A percentile compares a stretch with the other conserved stretches of the same genome.
Evolutionary conservation across 1,140 invertebrate genomes (phyloP).

Genomic region (Whitmania pigra): DNA sequence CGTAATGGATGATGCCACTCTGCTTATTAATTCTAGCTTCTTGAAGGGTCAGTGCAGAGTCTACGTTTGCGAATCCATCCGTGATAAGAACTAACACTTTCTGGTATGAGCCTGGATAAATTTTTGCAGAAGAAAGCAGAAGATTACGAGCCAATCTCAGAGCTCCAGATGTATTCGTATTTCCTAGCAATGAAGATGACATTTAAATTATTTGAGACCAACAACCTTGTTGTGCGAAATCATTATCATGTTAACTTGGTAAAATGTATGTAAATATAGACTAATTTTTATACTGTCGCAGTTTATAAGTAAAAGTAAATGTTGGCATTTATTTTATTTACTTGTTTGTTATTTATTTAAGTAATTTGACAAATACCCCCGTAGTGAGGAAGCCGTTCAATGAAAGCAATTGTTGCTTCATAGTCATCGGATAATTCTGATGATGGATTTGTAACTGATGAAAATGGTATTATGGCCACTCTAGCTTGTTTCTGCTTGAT

Average conservation of each 20-base stretch:
- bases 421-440: no score
- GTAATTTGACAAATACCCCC: no score
- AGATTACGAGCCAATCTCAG: conserved; percentile 4
- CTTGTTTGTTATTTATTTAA: no score
- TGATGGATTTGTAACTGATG: not conserved
- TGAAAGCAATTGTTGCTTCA: no score
- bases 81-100: conserved; percentile 11
- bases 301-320: no score
- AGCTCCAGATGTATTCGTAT: conserved; percentile 23
- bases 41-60: not conserved
- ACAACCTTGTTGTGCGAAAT: not conserved
- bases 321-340: no score
- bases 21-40: conserved; percentile 14
- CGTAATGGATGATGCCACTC: not conserved
- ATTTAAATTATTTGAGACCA: no score
- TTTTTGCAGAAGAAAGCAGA: not conserved
- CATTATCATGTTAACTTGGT: not conserved
- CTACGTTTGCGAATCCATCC: conserved; percentile 15
- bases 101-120: not conserved
- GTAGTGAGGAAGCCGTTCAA: no score
- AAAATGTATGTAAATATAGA: not conserved
- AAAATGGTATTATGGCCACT: conserved; percentile 19
- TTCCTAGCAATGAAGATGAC: not conserved
- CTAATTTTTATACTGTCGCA: not conserved
- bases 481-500: conserved; percentile 7